Evolutionary conservation across 2,888 invertebrate species (phyloP), one percentile per base, ranked within the genome.

Genomic region (Incurvaria masculella): DNA sequence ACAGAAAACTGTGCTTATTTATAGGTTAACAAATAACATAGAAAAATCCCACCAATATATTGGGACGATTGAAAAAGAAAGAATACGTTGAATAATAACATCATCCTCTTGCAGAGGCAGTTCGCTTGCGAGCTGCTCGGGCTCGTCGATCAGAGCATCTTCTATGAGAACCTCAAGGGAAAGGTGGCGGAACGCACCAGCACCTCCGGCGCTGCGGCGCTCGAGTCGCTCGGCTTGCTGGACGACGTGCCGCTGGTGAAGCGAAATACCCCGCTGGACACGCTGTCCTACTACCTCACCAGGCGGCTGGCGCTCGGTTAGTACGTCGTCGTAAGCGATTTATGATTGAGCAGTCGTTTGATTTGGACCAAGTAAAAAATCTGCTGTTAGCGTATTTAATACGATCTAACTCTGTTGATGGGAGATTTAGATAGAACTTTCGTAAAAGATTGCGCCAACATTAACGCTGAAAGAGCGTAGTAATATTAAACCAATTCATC

Each of bases 131-230:
- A 89, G 59, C 74, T 95, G 42, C 74, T 97, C 49, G 96, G 95
- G 1, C 72, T 95, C 55, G 83, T 89, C 51, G 89, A 89, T 58
- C 81, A 86, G 2, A 91, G 94, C 59, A 94, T 97, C 55, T 92
- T 99, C 78, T 91, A 90, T 59, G 97, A 95, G 65, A 96, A 97
- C 64, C 75, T 99, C 21, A 92, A 90, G 64, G 88, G 89, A 33
- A 85, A 91, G 53, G 79, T 97, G 11, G 80, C 83, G 1, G 94
- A 97, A 54, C 82, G 88, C 42, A 83, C 97, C n/a, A 90, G 88
- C 11, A 73, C 76, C 0, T 71, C 80, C 10, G 86, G 85, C 21
- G 84, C 88, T 21, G 83, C 89, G 8, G 85, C 88, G n/a, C 74
- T 97, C 33, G 94, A 94, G 66, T 87, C 88, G 53, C 78, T 99